Evolutionary conservation across 1,140 invertebrate species (phyloP).

Genomic region (Euura saliciscinereae): DNA sequence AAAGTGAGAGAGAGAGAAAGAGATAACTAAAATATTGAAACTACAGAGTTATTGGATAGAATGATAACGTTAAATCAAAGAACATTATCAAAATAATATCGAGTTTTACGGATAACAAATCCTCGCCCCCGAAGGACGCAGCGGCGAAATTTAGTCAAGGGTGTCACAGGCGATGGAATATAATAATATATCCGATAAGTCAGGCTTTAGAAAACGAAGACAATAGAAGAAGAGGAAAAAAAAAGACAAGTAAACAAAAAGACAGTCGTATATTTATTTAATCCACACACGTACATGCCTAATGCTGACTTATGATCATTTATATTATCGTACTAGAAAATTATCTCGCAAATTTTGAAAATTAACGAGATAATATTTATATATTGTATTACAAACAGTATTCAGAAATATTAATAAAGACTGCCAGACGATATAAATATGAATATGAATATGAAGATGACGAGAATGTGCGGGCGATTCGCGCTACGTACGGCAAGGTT

Average conservation of each 20-base stretch:
- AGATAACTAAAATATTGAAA: neutral
- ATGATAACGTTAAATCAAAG: neutral
- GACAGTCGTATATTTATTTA: conserved; percentile 4
- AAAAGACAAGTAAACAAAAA: neutral
- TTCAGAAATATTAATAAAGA: conserved; percentile 55
- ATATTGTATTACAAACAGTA: conserved; percentile 57
- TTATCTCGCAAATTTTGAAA: neutral
- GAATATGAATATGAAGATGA: conserved; percentile 29
- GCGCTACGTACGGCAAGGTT: no score
- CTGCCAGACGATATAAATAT: conserved; percentile 35
- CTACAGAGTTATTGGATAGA: neutral
- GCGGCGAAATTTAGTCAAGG: no score
- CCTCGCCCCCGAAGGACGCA: no score
- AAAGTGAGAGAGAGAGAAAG: no score
- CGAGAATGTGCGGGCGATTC: conserved; percentile 21
- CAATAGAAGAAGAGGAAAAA: neutral
- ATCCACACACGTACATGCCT: neutral
- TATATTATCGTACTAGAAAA: conserved; percentile 1
- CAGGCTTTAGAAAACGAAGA: neutral
- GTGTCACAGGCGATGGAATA: no score
- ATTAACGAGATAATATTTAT: neutral
- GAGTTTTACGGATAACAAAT: neutral
- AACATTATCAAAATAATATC: neutral
- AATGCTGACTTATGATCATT: conserved; percentile 6
- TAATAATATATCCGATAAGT: neutral